Percentiles rank a stretch among this genome's conserved stretches.
Conservation (phyloP, 30 jellyfish, hydroid and myxozoan genomes). For the Chrysaora quinquecirrha region DNA sequence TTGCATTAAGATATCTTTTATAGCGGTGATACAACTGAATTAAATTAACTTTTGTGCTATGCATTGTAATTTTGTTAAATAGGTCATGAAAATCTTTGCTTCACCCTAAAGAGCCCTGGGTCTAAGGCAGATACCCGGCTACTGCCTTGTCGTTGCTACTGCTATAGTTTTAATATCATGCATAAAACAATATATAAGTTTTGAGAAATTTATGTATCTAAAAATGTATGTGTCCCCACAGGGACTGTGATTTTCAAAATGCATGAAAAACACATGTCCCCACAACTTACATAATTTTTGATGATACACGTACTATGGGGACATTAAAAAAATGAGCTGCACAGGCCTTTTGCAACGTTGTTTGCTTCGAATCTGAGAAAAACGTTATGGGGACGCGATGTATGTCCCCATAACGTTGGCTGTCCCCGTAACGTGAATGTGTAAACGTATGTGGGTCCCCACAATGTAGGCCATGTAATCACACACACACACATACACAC, state of each 20-base stretch:
- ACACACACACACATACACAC: neutral
- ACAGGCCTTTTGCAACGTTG: constrained; percentile 4
- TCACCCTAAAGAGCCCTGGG: constrained; percentile 1
- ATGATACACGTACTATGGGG: constrained; percentile 13
- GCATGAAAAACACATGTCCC: constrained; percentile 14
- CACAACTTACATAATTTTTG: constrained; percentile 14
- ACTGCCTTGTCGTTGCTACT: neutral
- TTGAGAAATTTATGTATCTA: neutral
- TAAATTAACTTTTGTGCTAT: too few relatives aligned
- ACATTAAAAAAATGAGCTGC: neutral
- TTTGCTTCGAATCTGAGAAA: constrained; percentile 7
- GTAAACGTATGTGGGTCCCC: constrained; percentile 23
- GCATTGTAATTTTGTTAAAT: too few relatives aligned
- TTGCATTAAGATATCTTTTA: too few relatives aligned
- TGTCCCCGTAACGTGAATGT: constrained; percentile 21
- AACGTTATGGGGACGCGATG: constrained; percentile 16
- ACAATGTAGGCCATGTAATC: constrained; percentile 15
- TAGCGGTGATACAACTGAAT: too few relatives aligned
- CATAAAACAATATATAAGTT: neutral
- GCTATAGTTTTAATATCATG: neutral
- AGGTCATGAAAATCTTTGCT: neutral
- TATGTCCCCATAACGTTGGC: constrained; percentile 22
- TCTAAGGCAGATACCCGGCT: neutral
- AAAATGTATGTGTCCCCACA: constrained; percentile 18
- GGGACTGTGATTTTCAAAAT: neutral